These are phyloP conservation scores for Caenorhabditis wallacei DNA, from an alignment of 2,888 invertebrate genomes.

Conservation along the genomic window DNA sequence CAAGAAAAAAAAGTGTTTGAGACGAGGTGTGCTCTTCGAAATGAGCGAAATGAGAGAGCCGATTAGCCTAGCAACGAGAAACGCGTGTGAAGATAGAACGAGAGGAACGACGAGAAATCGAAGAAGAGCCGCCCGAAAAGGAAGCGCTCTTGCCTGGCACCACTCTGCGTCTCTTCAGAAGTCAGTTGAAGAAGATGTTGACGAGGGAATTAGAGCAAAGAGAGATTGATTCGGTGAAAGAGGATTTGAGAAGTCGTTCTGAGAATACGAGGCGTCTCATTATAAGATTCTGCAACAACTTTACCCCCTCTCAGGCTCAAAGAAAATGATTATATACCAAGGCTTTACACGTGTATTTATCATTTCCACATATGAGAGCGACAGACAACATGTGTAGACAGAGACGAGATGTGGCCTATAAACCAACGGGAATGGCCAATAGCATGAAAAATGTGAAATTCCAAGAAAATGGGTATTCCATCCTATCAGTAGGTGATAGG, in stretches of 20 bases:
- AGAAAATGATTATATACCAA: background rate
- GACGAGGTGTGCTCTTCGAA: background rate
- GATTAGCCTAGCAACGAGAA: background rate
- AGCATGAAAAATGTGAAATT: background rate
- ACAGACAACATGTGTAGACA: background rate
- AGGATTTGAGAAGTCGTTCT: too few species aligned
- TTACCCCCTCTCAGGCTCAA: too few species aligned
- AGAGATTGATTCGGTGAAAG: too few species aligned
- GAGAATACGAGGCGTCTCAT: too few species aligned
- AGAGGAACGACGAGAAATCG: background rate
- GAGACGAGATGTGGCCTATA: background rate
- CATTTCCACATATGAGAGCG: conserved; percentile 8
- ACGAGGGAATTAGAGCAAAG: too few species aligned
- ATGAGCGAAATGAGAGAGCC: background rate
- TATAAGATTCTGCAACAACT: too few species aligned
- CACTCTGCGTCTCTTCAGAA: background rate
- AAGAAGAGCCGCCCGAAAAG: background rate
- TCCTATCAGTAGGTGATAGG: background rate
- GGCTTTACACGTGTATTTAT: conserved; percentile 26
- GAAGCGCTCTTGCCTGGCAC: background rate
- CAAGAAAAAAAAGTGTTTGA: background rate
- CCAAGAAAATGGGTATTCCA: background rate
- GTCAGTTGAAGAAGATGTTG: too few species aligned
- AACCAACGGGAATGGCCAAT: background rate
- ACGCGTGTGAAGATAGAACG: background rate